Evolutionary conservation across 2,797 vertebrate genomes (phyloP), one percentile per base, ranked within the genome.

Genomic region (Crax fasciolata): DNA sequence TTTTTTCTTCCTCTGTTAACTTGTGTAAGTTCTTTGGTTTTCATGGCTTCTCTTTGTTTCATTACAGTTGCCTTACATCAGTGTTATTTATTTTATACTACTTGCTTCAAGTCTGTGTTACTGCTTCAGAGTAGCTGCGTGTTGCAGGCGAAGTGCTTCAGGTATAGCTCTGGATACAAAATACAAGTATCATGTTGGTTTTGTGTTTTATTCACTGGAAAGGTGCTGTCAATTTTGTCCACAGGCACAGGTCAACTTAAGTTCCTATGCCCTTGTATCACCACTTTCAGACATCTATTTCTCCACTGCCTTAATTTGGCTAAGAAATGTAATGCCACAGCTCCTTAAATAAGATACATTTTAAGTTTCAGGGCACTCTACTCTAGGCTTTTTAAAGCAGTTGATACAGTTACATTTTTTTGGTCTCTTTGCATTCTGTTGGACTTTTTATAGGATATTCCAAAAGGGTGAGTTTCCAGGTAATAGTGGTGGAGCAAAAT

Each of bases 391-490:
- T 51, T 77, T 14, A n/a, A 87, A 59, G 43, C 18, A 24, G 14
- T 48, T 46, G 87, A 90, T 95, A 90, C 77, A 74, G 55, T 95
- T 95, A 63, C 46, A 13, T 67, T 87, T 46, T 74, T 74, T 75
- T 59, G 4, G 28, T 49, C 46, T 71, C 57, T 66, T 62, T 10
- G 54, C 15, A 28, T 13, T 62, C 71, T 75, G 71, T 38, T 27
- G 10, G 13, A 32, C 23, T 85, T 87, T 2, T 24, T 21, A 39
- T 11, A 2, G 13, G 13, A 0, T 7, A 7, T n/a, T 87, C 27
- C 2, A 25, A 2, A 4, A 6, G 65, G 35, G 5, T 8, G 41
- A 39, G 9, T 68, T 63, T 13, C 38, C 32, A 55, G 21, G 10
- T 82, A 27, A 41, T 27, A 8, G 27, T 72, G 38, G 20, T 30